These are phyloP conservation scores for Oophaga sylvatica DNA, from an alignment of 2,797 vertebrate species.

Conservation along the genomic window DNA sequence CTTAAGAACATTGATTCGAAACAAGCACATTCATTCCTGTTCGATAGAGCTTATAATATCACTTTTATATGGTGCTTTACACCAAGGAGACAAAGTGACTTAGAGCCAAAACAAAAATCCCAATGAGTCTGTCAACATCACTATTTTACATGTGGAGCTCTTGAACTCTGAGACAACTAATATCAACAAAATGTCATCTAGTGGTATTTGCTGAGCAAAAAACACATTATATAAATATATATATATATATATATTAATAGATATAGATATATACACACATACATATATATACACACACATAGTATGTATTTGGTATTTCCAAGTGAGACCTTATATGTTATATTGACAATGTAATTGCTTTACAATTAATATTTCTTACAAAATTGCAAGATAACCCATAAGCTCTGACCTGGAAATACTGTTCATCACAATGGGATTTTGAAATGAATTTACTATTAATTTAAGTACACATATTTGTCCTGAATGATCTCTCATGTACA, in stretches of 20 bases:
- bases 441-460: neutral
- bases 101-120: neutral
- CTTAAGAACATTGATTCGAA: neutral
- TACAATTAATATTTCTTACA: neutral
- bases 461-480: constrained; percentile 7
- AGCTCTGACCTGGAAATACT: neutral
- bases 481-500: constrained; percentile 19
- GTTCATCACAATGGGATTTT: neutral
- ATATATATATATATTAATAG: neutral
- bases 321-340: too few relatives aligned
- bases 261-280: neutral
- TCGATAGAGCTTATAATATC: neutral
- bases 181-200: neutral
- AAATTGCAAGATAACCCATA: neutral
- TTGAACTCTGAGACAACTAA: neutral
- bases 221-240: neutral
- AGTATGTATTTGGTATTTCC: too few relatives aligned
- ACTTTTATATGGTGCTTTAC: constrained; percentile 2
- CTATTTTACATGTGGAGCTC: neutral
- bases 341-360: too few relatives aligned
- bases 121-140: neutral
- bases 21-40: neutral
- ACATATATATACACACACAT: neutral
- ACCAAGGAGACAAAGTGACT: constrained; percentile 3
- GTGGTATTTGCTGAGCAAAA: neutral